Base-by-base conservation (phyloP, 1,140 invertebrate genomes). In the Conus ventricosus region DNA sequence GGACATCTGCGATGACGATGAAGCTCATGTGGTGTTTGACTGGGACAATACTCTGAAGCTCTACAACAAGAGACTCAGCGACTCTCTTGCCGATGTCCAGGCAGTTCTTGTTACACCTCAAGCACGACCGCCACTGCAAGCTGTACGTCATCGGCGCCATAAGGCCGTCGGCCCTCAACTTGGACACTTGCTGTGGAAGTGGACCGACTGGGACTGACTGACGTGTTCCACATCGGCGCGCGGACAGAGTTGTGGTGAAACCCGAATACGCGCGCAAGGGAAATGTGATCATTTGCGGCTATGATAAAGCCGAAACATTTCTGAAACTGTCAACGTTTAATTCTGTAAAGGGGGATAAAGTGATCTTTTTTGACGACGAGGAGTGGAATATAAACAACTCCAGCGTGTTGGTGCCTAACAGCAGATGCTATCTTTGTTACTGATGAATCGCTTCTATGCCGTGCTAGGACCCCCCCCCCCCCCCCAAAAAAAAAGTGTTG, bases 261-360 rank as follows among this genome's bases (percentile, higher is more conserved):
- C 0, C 10, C 13, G 82, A 84, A n/a, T 84, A 84, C 17, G 82
- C 82, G 5, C 8, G 17, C n/a, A 67, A 63, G 82, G 82, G 82
- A 15, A 60, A 84, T 17, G 25, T 84, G 20, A 84, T 84, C 23
- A 84, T 84, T n/a, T 84, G 82, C 23, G 82, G 82, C 11, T 84
- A 84, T 63, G 82, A 84, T 25, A 84, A 84, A 67, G 82, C 82
- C 4, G 82, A 84, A 39, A 84, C 82, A 25, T 84, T 84, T 84
- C 27, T 84, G n/a, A 84, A 67, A 55, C 8, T 84, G 82, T 60
- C 82, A 8, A 15, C 23, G 6, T 84, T 84, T 27, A 20, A 27
- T n/a, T n/a, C 82, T 27, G 57, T 0, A 17, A n/a, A 60, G 27
- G n/a, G 82, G 82, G 82, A 84, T 63, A 84, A 84, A 67, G 82